Percentiles rank a stretch among this genome's conserved stretches.
phyloP scores from a whole-genome alignment of 92 coral and sea anemone species.

The Epizoanthus scotinus region DNA sequence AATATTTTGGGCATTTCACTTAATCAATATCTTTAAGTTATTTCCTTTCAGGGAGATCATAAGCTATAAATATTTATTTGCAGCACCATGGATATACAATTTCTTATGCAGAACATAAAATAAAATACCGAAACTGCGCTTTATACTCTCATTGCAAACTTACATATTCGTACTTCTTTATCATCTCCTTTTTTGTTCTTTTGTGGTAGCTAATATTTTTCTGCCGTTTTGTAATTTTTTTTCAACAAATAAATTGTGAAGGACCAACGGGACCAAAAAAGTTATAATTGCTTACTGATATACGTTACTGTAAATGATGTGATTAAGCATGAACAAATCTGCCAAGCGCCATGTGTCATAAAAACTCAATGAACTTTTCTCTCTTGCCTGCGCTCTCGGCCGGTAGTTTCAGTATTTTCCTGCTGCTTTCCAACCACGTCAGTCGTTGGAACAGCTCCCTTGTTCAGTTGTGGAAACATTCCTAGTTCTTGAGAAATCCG shows the following conservation, averaged over 20 bases:
- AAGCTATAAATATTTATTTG: too few species aligned
- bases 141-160: too few species aligned
- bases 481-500: neutral
- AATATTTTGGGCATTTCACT: neutral
- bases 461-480: too few species aligned
- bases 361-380: neutral
- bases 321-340: neutral
- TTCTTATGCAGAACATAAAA: neutral
- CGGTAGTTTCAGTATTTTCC: neutral
- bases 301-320: neutral
- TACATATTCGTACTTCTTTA: too few species aligned
- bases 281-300: neutral
- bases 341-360: neutral
- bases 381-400: neutral
- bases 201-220: too few species aligned
- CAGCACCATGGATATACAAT: neutral
- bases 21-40: neutral
- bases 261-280: neutral
- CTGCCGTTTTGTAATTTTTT: neutral
- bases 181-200: too few species aligned
- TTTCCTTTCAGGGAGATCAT: too few species aligned
- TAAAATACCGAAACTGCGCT: too few species aligned
- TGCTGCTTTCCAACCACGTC: slow-evolving; percentile 6
- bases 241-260: neutral
- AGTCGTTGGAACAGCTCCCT: neutral